A percentile compares a stretch with the other conserved stretches of the same genome.
Conservation (phyloP, 2,888 invertebrate species). For the Lepetodrilus schrolli region DNA sequence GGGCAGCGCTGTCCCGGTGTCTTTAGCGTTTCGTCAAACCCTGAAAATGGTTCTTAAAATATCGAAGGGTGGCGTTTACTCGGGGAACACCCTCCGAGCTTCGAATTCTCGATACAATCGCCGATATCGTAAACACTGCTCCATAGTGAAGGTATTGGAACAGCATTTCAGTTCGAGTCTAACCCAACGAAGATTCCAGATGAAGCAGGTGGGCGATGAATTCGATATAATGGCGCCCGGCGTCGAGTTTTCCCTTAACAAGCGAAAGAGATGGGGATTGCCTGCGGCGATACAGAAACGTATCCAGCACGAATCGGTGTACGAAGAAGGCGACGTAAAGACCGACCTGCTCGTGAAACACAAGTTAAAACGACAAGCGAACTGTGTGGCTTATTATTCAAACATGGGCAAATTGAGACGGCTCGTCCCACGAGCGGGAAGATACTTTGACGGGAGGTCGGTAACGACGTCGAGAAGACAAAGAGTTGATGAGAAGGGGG, state of each 20-base stretch:
- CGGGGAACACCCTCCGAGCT: constrained; percentile 58
- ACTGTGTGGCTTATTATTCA: constrained; percentile 39
- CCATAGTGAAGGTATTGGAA: constrained; percentile 34
- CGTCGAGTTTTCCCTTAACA: constrained; percentile 59
- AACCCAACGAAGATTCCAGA: constrained; percentile 27
- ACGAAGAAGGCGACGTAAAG: neutral
- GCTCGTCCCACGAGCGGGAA: constrained; percentile 11
- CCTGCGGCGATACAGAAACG: constrained; percentile 49
- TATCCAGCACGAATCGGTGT: constrained; percentile 30
- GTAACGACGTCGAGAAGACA: neutral
- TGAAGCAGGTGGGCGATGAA: constrained; percentile 27
- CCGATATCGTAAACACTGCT: constrained; percentile 39
- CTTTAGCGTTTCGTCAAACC: too few species aligned
- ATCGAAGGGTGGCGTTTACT: constrained; percentile 53
- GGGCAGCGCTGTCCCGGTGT: too few species aligned
- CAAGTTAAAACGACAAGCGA: constrained; percentile 41
- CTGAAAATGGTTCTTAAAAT: constrained; percentile 56
- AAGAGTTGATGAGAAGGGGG: constrained; percentile 6
- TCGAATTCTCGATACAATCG: constrained; percentile 49
- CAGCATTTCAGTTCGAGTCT: neutral
- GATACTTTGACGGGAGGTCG: constrained; percentile 34
- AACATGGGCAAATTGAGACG: constrained; percentile 28
- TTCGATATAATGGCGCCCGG: constrained; percentile 35
- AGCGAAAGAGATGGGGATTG: constrained; percentile 58
- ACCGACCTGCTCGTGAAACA: constrained; percentile 39